Evolutionary conservation across 2,113 vertebrate genomes (phyloP), one percentile per base, ranked within the genome.

Genomic region (Zingel zingel): DNA sequence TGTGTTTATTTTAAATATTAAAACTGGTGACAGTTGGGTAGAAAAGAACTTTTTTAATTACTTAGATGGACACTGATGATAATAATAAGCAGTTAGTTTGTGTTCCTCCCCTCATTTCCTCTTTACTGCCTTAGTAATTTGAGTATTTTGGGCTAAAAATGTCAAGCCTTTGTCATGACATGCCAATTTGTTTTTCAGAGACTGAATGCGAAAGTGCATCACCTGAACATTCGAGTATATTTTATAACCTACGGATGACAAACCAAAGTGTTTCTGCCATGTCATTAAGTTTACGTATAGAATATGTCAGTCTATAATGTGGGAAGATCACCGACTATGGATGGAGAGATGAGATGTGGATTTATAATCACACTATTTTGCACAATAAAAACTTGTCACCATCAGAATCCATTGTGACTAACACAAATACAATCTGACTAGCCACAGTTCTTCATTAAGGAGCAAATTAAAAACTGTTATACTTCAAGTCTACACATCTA

Each of bases 101-200:
- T 30, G 43, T 66, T 67, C 78, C 78, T 81, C 71, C 81, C 70
- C 13, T 82, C 77, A 77, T 87, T 87, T 89, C 86, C 75, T 82
- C 39, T 68, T 59, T 51, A 53, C 39, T 83, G 83, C 62, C 62
- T 76, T 78, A 43, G 18, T 5, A 13, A 53, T 33, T 10, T n/a
- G 25, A 19, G 5, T 15, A 33, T 33, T 51, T 74, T 8, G 14
- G 47, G 21, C 8, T 39, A 11, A 43, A 39, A 21, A 36, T 51
- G 19, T 36, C 27, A 18, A 48, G 16, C 25, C 6, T 47, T 27
- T 19, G 19, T 33, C 58, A 54, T 39, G 58, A 51, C 45, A 36
- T n/a, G n/a, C 23, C 10, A 13, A 10, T 59, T 58, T 72, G 0
- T 13, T 47, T 57, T 30, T 48, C 23, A 18, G 14, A 30, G n/a